Evolutionary conservation across 2,888 invertebrate species (phyloP).

Genomic region (Meteorus cinctellus): DNA sequence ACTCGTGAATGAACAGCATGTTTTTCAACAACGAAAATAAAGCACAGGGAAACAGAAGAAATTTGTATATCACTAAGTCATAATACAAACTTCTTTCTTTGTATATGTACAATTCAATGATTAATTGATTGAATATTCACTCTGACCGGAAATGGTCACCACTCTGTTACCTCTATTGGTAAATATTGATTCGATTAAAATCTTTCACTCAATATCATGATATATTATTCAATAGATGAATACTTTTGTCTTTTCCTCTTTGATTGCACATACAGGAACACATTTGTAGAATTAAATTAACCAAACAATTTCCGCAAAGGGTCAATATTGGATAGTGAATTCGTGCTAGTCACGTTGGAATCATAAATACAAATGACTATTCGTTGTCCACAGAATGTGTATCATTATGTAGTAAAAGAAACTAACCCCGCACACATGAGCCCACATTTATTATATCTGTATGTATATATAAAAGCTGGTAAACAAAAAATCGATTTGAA

Average conservation of each 20-base stretch:
- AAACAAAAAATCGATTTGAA: slow-evolving; percentile 38
- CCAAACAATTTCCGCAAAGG: slow-evolving; percentile 16
- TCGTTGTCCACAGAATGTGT: slow-evolving; percentile 2
- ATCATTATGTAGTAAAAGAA: neutral
- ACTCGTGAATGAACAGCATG: slow-evolving; percentile 44
- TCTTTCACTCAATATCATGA: neutral
- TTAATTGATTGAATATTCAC: slow-evolving; percentile 63
- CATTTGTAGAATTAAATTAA: slow-evolving; percentile 32
- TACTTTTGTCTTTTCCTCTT: too few relatives aligned
- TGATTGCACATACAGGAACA: neutral
- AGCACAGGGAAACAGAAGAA: neutral
- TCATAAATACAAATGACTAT: slow-evolving; percentile 31
- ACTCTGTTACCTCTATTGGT: too few relatives aligned
- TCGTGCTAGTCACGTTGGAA: slow-evolving; percentile 39
- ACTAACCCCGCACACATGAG: neutral
- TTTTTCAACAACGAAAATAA: slow-evolving; percentile 33
- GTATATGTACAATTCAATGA: slow-evolving; percentile 55
- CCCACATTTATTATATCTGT: neutral
- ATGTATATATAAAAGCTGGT: neutral
- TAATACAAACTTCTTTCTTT: neutral
- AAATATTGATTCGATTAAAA: neutral
- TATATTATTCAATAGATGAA: neutral
- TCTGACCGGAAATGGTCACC: neutral
- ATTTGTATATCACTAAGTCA: neutral
- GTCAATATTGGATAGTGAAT: slow-evolving; percentile 30